phyloP scores from a whole-genome alignment of 2,113 vertebrate genomes.

The Vimba vimba region DNA sequence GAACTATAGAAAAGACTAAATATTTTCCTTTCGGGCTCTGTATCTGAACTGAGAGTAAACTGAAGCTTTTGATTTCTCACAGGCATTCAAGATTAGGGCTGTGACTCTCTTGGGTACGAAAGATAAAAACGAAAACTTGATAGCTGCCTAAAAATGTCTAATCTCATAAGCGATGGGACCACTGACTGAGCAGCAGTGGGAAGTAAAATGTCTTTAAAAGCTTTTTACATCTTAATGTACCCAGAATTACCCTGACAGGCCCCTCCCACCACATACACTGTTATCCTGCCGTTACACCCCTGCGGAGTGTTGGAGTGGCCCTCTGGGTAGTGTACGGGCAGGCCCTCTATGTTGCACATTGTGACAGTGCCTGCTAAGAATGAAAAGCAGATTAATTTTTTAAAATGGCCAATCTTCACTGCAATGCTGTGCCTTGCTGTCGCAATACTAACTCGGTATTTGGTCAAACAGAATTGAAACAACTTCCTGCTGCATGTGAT shows the following conservation, averaged over 20 bases:
- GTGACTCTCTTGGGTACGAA: conserved; percentile 53
- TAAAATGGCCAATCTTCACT: background rate
- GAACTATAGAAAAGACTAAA: background rate
- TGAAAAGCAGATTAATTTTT: background rate
- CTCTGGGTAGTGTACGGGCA: conserved; percentile 50
- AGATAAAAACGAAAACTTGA: conserved; percentile 56
- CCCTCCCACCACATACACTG: conserved; percentile 67
- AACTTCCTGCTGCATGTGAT: background rate
- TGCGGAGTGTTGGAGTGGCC: conserved; percentile 53
- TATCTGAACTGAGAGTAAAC: conserved; percentile 45
- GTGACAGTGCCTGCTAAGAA: conserved; percentile 4
- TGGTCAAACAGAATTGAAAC: background rate
- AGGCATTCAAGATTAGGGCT: conserved; percentile 49
- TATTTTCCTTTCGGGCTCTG: background rate
- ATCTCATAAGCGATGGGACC: conserved; percentile 70
- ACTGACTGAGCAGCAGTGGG: conserved; percentile 63
- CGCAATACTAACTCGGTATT: background rate
- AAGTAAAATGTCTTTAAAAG: conserved; percentile 73
- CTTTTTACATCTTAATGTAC: conserved; percentile 63
- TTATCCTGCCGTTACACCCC: conserved; percentile 60
- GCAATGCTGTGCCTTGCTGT: background rate
- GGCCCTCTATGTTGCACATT: conserved; percentile 49
- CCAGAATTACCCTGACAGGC: conserved; percentile 51
- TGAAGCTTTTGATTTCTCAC: conserved; percentile 31
- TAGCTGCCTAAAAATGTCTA: conserved; percentile 69